phyloP scores from a whole-genome alignment of 2,888 invertebrate genomes.

The Xestobium rufovillosum region DNA sequence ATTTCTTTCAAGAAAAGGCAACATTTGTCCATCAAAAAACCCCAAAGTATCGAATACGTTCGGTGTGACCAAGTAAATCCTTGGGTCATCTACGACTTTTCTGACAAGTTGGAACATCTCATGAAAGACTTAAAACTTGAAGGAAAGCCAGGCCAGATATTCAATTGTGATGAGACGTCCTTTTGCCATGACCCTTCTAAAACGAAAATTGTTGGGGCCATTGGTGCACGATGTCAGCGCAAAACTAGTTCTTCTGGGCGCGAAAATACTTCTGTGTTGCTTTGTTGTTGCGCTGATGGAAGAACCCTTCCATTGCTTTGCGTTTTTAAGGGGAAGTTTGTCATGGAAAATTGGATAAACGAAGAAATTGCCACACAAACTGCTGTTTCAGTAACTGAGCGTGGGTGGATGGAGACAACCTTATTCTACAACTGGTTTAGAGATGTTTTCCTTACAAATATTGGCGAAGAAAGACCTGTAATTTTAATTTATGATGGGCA shows the following conservation, averaged over 20 bases:
- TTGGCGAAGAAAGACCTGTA: too few species aligned
- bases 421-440: too few species aligned
- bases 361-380: constrained; percentile 2
- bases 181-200: constrained; percentile 19
- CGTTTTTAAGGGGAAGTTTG: constrained; percentile 17
- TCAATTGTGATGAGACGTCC: constrained; percentile 18
- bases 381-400: constrained; percentile 3
- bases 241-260: constrained; percentile 12
- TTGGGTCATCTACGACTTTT: too few species aligned
- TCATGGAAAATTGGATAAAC: constrained; percentile 18
- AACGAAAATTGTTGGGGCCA: constrained; percentile 18
- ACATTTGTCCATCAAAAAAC: constrained; percentile 14
- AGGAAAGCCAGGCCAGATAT: constrained; percentile 16
- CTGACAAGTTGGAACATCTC: too few species aligned
- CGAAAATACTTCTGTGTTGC: constrained; percentile 20
- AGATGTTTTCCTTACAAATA: too few species aligned
- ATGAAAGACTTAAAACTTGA: constrained; percentile 13
- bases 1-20: constrained; percentile 11
- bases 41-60: constrained; percentile 15
- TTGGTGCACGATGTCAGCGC: constrained; percentile 11
- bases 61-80: too few species aligned
- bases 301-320: constrained; percentile 14
- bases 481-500: too few species aligned
- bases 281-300: constrained; percentile 16
- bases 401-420: too few species aligned